A percentile compares a stretch with the other conserved stretches of the same genome.
Conservation (phyloP, 1,140 invertebrate species). For the Argopecten irradians region DNA sequence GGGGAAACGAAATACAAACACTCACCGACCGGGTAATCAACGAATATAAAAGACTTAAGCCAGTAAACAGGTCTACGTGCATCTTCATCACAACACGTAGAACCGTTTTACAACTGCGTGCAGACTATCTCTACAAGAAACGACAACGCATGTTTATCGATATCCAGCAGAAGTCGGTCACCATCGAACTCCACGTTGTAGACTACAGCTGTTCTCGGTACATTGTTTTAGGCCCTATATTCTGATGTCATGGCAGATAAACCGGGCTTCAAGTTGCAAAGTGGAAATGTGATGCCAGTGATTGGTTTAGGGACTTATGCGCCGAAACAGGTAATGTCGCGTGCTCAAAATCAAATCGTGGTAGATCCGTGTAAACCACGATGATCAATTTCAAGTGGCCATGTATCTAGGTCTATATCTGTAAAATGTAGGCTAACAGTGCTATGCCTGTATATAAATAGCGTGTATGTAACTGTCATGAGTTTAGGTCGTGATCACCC, state of each 20-base stretch:
- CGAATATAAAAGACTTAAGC: background rate
- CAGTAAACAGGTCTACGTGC: background rate
- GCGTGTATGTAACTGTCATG: too few species aligned
- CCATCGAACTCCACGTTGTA: background rate
- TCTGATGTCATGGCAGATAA: slow-evolving; percentile 26
- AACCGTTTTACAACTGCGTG: background rate
- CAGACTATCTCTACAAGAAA: background rate
- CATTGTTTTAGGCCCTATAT: background rate
- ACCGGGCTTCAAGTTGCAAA: slow-evolving; percentile 26
- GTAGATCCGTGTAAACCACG: too few species aligned
- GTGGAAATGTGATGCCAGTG: slow-evolving; percentile 37
- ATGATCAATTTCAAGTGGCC: too few species aligned
- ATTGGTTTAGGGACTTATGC: slow-evolving; percentile 43
- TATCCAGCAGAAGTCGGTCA: background rate
- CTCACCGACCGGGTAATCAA: background rate
- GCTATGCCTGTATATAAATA: too few species aligned
- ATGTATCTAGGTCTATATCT: too few species aligned
- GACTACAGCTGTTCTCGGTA: background rate
- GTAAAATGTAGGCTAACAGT: too few species aligned
- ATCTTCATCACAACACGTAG: background rate
- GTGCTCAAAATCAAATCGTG: too few species aligned
- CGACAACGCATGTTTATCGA: background rate
- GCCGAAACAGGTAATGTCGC: slow-evolving; percentile 33
- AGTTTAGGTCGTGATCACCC: too few species aligned
- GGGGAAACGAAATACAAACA: background rate